Conservation (phyloP, 2,113 vertebrate genomes). For the Nothoprocta pentlandii region DNA sequence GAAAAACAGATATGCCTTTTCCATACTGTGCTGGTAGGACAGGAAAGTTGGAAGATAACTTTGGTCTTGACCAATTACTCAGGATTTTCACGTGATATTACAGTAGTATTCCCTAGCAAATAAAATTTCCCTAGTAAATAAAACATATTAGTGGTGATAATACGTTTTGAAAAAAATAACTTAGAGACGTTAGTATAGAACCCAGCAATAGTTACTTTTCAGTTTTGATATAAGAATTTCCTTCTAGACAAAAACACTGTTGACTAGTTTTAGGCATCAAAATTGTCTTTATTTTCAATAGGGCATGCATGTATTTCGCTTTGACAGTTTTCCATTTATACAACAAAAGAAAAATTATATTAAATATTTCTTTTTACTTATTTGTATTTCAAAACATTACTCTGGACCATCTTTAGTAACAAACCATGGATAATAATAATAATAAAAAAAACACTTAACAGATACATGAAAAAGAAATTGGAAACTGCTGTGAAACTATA, state of each 20-base stretch:
- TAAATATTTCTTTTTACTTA: neutral
- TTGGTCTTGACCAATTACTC: neutral
- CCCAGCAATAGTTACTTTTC: neutral
- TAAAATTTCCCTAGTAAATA: neutral
- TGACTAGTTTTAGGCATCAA: neutral
- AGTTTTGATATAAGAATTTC: neutral
- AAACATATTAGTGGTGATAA: neutral
- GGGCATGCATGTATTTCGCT: neutral
- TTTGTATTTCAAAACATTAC: neutral
- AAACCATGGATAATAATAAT: neutral
- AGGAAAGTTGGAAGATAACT: neutral
- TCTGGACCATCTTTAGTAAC: neutral
- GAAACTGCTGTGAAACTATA: slow-evolving; percentile 34
- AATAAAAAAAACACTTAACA: neutral
- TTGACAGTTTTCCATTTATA: neutral
- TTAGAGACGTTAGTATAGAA: neutral
- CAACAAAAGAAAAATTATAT: neutral
- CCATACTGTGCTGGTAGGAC: neutral
- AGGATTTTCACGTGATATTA: neutral
- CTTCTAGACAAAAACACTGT: rapidly evolving
- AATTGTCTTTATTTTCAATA: neutral
- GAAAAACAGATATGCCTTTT: neutral
- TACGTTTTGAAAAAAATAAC: neutral
- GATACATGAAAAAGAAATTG: slow-evolving; percentile 27
- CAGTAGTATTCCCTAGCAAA: neutral